These are phyloP conservation scores for Perca flavescens DNA, from an alignment of 2,113 vertebrate genomes.

Conservation along the genomic window DNA sequence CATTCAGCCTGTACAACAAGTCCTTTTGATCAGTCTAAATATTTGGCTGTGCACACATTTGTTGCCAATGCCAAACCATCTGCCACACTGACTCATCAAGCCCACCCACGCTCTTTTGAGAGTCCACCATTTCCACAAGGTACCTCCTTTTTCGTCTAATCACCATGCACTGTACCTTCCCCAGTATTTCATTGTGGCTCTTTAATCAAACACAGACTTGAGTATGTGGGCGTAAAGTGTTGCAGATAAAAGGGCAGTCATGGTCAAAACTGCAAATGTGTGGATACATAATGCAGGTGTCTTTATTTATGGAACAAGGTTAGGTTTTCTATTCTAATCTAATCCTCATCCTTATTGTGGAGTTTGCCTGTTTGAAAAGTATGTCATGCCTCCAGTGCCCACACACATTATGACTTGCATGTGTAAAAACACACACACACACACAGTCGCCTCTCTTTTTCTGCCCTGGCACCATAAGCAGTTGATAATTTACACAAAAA, in stretches of 20 bases:
- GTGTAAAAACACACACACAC: constrained; percentile 13
- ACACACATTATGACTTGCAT: constrained; percentile 6
- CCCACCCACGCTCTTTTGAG: constrained; percentile 57
- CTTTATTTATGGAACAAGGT: background rate
- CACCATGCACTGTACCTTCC: constrained; percentile 25
- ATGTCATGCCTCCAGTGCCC: background rate
- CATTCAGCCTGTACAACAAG: constrained; percentile 20
- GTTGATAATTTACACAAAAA: constrained; percentile 51
- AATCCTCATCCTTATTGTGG: background rate
- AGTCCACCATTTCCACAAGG: constrained; percentile 61
- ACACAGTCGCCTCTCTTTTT: background rate
- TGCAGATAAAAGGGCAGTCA: constrained; percentile 47
- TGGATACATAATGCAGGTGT: background rate
- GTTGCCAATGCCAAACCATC: constrained; percentile 70
- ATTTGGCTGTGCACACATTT: constrained; percentile 60
- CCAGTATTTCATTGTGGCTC: constrained; percentile 29
- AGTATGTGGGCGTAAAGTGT: constrained; percentile 31
- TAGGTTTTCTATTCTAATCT: constrained; percentile 6
- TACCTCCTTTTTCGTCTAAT: constrained; percentile 56
- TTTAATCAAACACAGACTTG: constrained; percentile 39
- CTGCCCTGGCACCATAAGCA: constrained; percentile 26
- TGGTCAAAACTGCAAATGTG: constrained; percentile 20
- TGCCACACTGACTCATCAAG: constrained; percentile 73
- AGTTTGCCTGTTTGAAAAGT: constrained; percentile 21
- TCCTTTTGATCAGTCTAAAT: constrained; percentile 38